phyloP scores from a whole-genome alignment of 2,113 vertebrate genomes.

The Nesospiza acunhae region DNA sequence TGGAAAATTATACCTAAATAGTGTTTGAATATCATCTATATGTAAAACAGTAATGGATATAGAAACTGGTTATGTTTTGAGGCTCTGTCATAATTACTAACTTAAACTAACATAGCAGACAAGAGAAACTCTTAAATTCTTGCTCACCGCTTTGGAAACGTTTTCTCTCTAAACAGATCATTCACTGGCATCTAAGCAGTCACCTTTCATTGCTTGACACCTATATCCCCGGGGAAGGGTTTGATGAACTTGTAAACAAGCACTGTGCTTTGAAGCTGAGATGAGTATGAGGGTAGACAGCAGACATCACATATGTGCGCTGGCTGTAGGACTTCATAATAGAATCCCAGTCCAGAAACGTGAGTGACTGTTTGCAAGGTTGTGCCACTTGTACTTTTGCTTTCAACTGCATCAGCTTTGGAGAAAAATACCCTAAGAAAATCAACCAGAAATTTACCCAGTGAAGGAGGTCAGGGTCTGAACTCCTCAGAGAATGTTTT shows the following conservation, averaged over 20 bases:
- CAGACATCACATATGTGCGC: constrained; percentile 38
- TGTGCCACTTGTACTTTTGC: neutral
- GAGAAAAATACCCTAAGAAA: neutral
- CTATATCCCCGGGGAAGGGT: constrained; percentile 22
- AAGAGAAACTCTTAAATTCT: neutral
- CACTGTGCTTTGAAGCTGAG: constrained; percentile 20
- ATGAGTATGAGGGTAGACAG: constrained; percentile 44
- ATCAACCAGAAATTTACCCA: neutral
- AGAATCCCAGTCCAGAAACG: neutral
- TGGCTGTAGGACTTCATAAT: neutral
- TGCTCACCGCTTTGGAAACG: neutral
- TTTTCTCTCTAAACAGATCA: constrained; percentile 27
- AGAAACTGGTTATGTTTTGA: neutral
- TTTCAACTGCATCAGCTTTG: neutral
- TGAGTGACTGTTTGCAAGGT: neutral
- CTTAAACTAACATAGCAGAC: neutral
- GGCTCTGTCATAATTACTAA: neutral
- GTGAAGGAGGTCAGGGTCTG: neutral
- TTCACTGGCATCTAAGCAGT: constrained; percentile 35
- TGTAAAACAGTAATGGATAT: neutral
- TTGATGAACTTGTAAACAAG: constrained; percentile 69
- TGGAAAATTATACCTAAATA: neutral
- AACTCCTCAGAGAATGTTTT: neutral
- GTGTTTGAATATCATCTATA: neutral
- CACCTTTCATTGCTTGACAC: constrained; percentile 62